These are phyloP conservation scores for Eremobia ochroleuca DNA, from an alignment of 2,888 invertebrate genomes.

Conservation along the genomic window DNA sequence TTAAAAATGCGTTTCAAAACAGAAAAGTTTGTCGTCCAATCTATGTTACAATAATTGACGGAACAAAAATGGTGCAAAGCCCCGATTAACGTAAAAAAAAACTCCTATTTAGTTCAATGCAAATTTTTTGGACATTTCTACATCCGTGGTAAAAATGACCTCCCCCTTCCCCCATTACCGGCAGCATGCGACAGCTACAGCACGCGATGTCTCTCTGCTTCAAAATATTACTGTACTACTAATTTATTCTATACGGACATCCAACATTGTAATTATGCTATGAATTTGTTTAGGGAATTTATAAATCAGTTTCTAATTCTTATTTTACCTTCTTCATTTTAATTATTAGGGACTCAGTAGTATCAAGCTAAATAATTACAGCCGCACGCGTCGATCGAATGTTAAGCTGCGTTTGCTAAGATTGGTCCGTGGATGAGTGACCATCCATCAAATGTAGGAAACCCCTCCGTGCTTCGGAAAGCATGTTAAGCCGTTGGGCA, in stretches of 20 bases:
- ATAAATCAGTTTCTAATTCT: not conserved
- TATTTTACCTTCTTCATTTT: not conserved
- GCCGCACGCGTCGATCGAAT: no score
- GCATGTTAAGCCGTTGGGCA: no score
- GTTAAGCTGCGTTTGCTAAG: no score
- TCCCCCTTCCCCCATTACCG: not conserved
- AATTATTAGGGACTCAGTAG: not conserved
- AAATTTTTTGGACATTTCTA: constrained; percentile 31
- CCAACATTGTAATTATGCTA: constrained; percentile 29
- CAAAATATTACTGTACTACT: constrained; percentile 38
- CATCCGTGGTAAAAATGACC: constrained; percentile 24
- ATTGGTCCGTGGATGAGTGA: no score
- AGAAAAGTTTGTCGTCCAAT: not conserved
- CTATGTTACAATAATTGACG: not conserved
- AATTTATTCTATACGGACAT: constrained; percentile 39
- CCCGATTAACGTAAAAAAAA: not conserved
- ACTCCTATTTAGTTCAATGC: constrained; percentile 1
- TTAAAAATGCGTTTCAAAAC: not conserved
- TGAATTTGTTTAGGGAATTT: constrained; percentile 12
- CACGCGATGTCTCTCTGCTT: constrained; percentile 60
- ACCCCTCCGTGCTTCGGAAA: no score
- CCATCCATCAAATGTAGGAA: no score
- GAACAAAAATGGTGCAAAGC: not conserved
- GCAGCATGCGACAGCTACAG: constrained; percentile 54
- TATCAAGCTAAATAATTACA: no score